A percentile compares a stretch with the other conserved stretches of the same genome.
Evolutionary conservation across 2,888 invertebrate genomes (phyloP).

Genomic region (Tupiocoris notatus): DNA sequence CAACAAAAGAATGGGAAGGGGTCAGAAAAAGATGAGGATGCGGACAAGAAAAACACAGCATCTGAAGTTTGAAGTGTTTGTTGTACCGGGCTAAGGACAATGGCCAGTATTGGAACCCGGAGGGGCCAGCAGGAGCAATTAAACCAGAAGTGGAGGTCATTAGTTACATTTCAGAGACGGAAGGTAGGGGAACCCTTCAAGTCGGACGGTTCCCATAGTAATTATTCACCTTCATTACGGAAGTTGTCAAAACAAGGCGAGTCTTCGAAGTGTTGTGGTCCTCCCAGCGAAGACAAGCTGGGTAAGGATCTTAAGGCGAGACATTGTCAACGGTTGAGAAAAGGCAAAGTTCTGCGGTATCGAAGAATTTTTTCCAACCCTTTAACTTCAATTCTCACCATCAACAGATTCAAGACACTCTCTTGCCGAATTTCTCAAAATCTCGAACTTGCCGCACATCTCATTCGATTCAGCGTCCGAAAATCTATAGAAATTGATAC

Average conservation of each 20-base stretch:
- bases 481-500: too few species aligned
- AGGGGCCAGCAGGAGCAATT: constrained; percentile 26
- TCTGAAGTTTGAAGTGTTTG: background rate
- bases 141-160: constrained; percentile 39
- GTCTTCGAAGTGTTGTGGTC: background rate
- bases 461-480: too few species aligned
- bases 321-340: too few species aligned
- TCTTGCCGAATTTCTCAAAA: too few species aligned
- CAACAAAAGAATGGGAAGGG: background rate
- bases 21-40: background rate
- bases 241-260: constrained; percentile 41
- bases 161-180: constrained; percentile 16
- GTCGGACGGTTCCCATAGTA: constrained; percentile 32
- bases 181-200: background rate
- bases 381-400: too few species aligned
- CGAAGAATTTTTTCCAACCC: too few species aligned
- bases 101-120: constrained; percentile 24
- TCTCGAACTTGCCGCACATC: too few species aligned
- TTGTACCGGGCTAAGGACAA: constrained; percentile 18
- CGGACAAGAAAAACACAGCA: background rate
- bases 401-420: too few species aligned
- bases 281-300: too few species aligned
- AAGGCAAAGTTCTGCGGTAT: too few species aligned
- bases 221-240: constrained; percentile 44
- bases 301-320: too few species aligned